phyloP scores from a whole-genome alignment of 1,140 invertebrate genomes.

The Diprion similis region DNA sequence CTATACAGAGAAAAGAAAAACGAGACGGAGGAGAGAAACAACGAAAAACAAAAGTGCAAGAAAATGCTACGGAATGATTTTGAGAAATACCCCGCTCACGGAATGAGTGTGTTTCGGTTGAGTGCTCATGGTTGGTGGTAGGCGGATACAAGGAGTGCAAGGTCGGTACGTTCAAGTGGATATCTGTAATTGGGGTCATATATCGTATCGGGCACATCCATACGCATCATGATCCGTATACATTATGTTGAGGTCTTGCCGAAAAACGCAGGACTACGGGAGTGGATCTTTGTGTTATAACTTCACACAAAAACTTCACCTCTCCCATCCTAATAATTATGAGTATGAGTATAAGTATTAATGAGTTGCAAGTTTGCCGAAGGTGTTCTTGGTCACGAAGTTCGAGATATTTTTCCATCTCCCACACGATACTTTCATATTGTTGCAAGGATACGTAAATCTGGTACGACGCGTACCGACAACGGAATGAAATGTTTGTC shows the following conservation, averaged over 20 bases:
- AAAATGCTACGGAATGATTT: slow-evolving; percentile 54
- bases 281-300: not conserved
- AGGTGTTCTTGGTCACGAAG: too few relatives aligned
- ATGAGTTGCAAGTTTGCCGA: too few relatives aligned
- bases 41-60: slow-evolving; percentile 38
- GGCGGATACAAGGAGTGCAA: not conserved
- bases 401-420: too few relatives aligned
- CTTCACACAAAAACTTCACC: too few relatives aligned
- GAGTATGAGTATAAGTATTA: too few relatives aligned
- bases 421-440: too few relatives aligned
- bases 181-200: not conserved
- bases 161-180: too few relatives aligned
- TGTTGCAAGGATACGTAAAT: too few relatives aligned
- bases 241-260: slow-evolving; percentile 25
- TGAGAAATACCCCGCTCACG: slow-evolving; percentile 47
- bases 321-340: too few relatives aligned
- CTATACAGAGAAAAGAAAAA: slow-evolving; percentile 6
- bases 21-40: slow-evolving; percentile 25
- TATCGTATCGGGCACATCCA: not conserved
- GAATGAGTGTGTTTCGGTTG: not conserved
- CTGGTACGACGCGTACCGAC: too few relatives aligned
- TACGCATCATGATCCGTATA: slow-evolving; percentile 17
- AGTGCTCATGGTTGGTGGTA: too few relatives aligned
- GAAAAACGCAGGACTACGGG: not conserved
- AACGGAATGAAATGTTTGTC: too few relatives aligned